Base-by-base conservation (phyloP, 30 jellyfish, hydroid and myxozoan species). In the Phacellophora camtschatica region DNA sequence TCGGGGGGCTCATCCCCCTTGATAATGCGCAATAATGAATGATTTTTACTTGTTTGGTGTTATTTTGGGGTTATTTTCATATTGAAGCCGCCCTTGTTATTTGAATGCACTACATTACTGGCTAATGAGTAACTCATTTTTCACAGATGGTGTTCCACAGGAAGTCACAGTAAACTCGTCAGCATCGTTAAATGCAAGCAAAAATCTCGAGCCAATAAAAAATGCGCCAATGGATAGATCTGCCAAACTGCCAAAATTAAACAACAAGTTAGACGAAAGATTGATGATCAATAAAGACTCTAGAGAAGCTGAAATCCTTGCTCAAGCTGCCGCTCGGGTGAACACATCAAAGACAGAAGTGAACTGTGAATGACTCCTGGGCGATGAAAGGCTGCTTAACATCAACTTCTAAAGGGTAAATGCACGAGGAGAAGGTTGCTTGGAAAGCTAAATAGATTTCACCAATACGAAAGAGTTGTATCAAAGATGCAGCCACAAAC, bases 281-380 rank as follows among this genome's bases (percentile, higher is more conserved):
- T 76, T 82, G 1, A 11, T 82, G 82, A 82, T 82, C 0, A 24
- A 31, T 33, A 54, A 69, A 48, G 81, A 57, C 48, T 82, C 94
- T 15, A 57, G 35, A 12, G 86, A 67, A 50, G 94, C 94, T 16
- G 87, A 65, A 11, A 37, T 82, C 2, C 39, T 82, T 19, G 94
- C 94, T 5, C 42, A 69, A 30, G 86, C 94, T 2, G 94, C 94
- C 10, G 85, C 94, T 1, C 53, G 87, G 22, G 87, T 53, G 33
- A n/a, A 34, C 32, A 31, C 12, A 8, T 43, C 89, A 20, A 31
- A 35, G 18, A 64, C 81, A 18, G 65, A 45, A 25, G 59, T 77
- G n/a, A 77, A 77, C 33, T 80, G 89, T 16, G 83, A 69, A 20
- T 45, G n/a, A n/a, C n/a, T n/a, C n/a, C n/a, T n/a, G n/a, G n/a